Evolutionary conservation across 1,140 invertebrate species (phyloP), one percentile per base, ranked within the genome.

Genomic region (Meloidogyne floridensis): DNA sequence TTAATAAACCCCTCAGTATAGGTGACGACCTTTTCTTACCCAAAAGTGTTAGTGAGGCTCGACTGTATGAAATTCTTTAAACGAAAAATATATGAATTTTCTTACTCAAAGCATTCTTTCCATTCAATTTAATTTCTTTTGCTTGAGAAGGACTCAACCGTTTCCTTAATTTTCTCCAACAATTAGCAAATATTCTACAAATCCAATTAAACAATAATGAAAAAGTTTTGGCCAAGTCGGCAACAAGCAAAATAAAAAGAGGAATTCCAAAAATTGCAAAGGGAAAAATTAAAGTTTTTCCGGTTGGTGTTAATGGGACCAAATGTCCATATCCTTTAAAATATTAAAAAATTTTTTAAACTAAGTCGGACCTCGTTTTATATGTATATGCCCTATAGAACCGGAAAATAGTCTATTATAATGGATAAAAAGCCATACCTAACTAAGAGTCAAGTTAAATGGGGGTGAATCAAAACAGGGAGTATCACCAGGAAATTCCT

Each of bases 251-350:
- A n/a, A 65, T 65, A 65, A 65, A 65, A 65, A 65, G 59, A 6
- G 59, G 59, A 65, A 65, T 65, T n/a, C 59, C 59, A 65, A 65
- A 65, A 65, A 65, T 65, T n/a, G 59, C 59, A 65, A 65, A 65
- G 8, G 59, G 59, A 13, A 65, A 65, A 65, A 65, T 11, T 65
- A 65, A 65, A n/a, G 15, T 11, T 65, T 65, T 65, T 65, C 59
- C 59, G 18, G n/a, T n/a, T 65, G n/a, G n/a, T 65, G 59, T 65
- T n/a, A 65, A n/a, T 65, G 59, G 59, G 5, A 65, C 59, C n/a
- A 65, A 65, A 65, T 65, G 59, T 65, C 59, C 59, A 65, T 65
- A 65, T 65, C 59, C 59, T 65, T 65, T 47, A 6, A 0, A n/a
- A 54, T 54, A 59, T 59, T 59, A 59, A 59, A 65, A 65, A 65